A percentile compares a stretch with the other conserved stretches of the same genome.
Evolutionary conservation across 2,113 vertebrate genomes (phyloP).

Genomic region (Conger conger): DNA sequence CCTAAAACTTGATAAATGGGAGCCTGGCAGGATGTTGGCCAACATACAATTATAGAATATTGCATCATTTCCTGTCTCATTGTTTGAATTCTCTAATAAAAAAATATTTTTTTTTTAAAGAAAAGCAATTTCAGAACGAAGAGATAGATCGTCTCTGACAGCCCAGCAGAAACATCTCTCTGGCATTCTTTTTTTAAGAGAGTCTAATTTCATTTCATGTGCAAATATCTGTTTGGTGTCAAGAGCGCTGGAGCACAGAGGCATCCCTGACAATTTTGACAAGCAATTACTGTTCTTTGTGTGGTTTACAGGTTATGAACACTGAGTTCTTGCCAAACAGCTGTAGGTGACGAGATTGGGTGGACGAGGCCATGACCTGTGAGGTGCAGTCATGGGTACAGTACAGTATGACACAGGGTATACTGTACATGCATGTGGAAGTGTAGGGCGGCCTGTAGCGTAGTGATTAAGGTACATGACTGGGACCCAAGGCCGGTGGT

Average conservation of each 20-base stretch:
- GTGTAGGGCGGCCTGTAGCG: too few species aligned
- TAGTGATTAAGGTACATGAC: too few species aligned
- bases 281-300: slow-evolving; percentile 63
- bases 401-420: too few species aligned
- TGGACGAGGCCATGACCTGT: slow-evolving; percentile 13
- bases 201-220: slow-evolving; percentile 61
- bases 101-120: slow-evolving; percentile 30
- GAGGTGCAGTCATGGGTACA: slow-evolving; percentile 13
- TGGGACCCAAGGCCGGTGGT: too few species aligned
- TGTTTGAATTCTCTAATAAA: slow-evolving; percentile 10
- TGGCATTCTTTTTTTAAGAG: slow-evolving; percentile 41
- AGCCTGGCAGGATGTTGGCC: background rate
- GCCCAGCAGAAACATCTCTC: slow-evolving; percentile 42
- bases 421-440: too few species aligned
- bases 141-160: slow-evolving; percentile 45
- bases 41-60: background rate
- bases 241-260: slow-evolving; percentile 48
- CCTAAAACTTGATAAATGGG: too few species aligned
- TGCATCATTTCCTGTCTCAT: background rate
- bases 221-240: slow-evolving; percentile 68
- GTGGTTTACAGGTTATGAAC: slow-evolving; percentile 48
- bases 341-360: slow-evolving; percentile 25
- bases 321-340: slow-evolving; percentile 12
- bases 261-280: slow-evolving; percentile 59
- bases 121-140: slow-evolving; percentile 30